Base-by-base conservation (phyloP, 2,888 invertebrate genomes). In the Dromius quadrimaculatus region DNA sequence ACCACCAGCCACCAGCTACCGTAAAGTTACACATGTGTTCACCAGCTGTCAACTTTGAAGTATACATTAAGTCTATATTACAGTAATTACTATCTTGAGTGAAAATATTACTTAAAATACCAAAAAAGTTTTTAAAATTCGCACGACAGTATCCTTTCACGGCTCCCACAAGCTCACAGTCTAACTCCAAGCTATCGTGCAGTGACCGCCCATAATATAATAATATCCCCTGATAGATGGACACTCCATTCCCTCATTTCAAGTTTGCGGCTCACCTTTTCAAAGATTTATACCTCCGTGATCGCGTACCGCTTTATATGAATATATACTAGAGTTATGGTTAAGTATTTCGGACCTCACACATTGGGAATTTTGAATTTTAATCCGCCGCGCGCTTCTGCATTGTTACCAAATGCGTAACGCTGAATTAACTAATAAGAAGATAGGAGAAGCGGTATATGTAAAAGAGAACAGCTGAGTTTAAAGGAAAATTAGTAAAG, bases 91-190 rank as follows among this genome's bases (percentile, higher is more conserved):
- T n/a, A n/a, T n/a, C n/a, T n/a, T n/a, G n/a, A n/a, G n/a, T n/a
- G n/a, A n/a, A n/a, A n/a, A n/a, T n/a, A n/a, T n/a, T n/a, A n/a
- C n/a, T n/a, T n/a, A n/a, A n/a, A n/a, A n/a, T n/a, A n/a, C n/a
- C n/a, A n/a, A n/a, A n/a, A n/a, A n/a, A n/a, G n/a, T n/a, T n/a
- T n/a, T n/a, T n/a, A 41, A 15, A 36, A 11, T 36, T 41, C 15
- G 41, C 41, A 41, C 17, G 36, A 41, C 41, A 41, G 15, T 11
- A 15, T 41, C 9, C 15, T 15, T 11, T 17, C 17, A 15, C 41
- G 2, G 2, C 4, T 41, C 15, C 11, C 2, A 9, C n/a, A 54
- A 28, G 28, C 15, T 73, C 79, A 79, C 80, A 77, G 75, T 79
- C 80, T 76, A 72, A 75, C 71, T 72, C 74, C 41, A 70, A 63